These are phyloP conservation scores for Euschistus heros DNA, from an alignment of 1,140 invertebrate species.

Conservation along the genomic window DNA sequence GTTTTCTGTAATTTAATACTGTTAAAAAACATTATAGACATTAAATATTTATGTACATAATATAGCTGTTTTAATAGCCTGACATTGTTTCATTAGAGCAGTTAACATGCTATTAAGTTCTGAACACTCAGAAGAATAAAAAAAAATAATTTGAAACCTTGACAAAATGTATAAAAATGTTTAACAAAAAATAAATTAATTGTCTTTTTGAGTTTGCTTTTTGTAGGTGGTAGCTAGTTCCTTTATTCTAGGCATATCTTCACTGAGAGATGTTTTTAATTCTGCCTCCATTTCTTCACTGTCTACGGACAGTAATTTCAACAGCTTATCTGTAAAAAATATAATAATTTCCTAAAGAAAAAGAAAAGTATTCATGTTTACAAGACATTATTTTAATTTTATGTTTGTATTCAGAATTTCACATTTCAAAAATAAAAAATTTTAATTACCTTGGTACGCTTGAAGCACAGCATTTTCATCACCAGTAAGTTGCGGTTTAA, in stretches of 20 bases:
- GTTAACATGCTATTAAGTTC: no score
- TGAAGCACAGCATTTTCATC: constrained; percentile 51
- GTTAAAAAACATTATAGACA: no score
- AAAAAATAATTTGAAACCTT: not conserved
- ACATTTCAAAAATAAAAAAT: constrained; percentile 5
- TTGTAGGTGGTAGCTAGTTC: constrained; percentile 4
- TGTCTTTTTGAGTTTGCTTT: not conserved
- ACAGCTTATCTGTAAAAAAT: constrained; percentile 44
- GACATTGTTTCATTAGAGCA: no score
- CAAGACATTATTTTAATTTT: no score
- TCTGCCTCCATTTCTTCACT: constrained; percentile 30
- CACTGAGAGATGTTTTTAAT: constrained; percentile 7
- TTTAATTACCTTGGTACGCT: constrained; percentile 61
- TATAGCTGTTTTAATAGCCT: no score
- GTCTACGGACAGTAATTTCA: constrained; percentile 46
- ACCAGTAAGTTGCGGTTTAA: constrained; percentile 54
- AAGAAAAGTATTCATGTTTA: no score
- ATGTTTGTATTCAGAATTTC: not conserved
- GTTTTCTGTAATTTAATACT: no score
- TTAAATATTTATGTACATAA: no score
- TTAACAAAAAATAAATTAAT: constrained; percentile 9
- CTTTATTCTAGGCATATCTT: constrained; percentile 19
- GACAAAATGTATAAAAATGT: not conserved
- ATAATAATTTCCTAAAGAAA: no score
- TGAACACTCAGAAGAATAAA: not conserved